Base-by-base conservation (phyloP, 2,888 invertebrate species). In the Agriopis leucophaearia region DNA sequence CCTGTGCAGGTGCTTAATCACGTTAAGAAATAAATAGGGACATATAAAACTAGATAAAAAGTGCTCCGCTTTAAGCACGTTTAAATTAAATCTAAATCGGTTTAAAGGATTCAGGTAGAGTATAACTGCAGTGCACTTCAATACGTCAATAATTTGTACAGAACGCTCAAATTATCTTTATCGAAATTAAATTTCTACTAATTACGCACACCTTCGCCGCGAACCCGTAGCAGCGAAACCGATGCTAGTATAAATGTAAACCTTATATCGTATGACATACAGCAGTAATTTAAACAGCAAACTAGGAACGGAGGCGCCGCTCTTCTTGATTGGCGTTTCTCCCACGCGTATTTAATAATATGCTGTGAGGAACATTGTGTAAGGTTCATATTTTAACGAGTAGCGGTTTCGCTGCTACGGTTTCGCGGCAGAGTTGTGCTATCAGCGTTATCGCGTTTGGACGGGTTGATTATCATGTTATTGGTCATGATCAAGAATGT, bases 1-100 rank as follows among this genome's bases (percentile, higher is more conserved):
- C 36, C 35, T 8, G 56, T 58, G 58, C 50, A 44, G 40, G 51
- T 64, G 64, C 64, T 45, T 15, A 12, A 55, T 48, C 12, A 10
- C 18, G 54, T 47, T 45, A 45, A 12, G 18, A 48, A 15, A 8
- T 15, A n/a, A 13, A 36, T 38, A 54, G 42, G 8, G 0, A 27
- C 2, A 18, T 9, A 47, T 0, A 4, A n/a, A 50, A 27, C 3
- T n/a, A 35, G 13, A 10, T 12, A 9, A 27, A 35, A n/a, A 51
- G 8, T 45, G 15, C 15, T n/a, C 16, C 15, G 10, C 8, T 47
- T 16, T 2, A 16, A 16, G 8, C 8, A 9, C 8, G 8, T 6
- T 50, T 13, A 12, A 27, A 27, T 27, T 5, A 50, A 38, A 38
- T 38, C 38, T 38, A 8, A 54, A 54, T 15, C 9, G 1, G 16